These are phyloP conservation scores for Iphiclides podalirius DNA, from an alignment of 2,888 invertebrate genomes.

Conservation along the genomic window DNA sequence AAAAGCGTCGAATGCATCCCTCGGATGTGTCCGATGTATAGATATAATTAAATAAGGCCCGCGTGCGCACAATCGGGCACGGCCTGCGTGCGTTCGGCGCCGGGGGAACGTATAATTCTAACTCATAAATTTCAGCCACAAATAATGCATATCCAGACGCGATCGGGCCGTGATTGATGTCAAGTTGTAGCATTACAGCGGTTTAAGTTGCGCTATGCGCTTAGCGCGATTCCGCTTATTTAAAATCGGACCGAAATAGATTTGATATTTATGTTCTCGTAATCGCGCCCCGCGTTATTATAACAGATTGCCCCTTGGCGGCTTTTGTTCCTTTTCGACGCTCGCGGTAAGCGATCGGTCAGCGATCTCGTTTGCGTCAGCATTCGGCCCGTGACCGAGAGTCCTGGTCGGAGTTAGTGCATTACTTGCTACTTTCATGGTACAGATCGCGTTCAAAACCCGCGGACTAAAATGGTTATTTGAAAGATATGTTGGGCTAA, in stretches of 20 bases:
- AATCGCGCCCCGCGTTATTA: constrained; percentile 7
- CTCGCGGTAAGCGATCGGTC: not conserved
- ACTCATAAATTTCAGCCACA: constrained; percentile 56
- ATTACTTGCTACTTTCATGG: too few relatives aligned
- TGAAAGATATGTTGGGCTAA: too few relatives aligned
- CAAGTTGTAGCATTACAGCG: constrained; percentile 32
- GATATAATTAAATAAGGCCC: constrained; percentile 7
- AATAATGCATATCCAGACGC: constrained; percentile 53
- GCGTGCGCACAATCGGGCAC: constrained; percentile 22
- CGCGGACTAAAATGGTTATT: too few relatives aligned
- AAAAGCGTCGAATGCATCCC: too few relatives aligned
- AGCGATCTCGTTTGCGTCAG: not conserved
- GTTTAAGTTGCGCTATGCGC: constrained; percentile 3
- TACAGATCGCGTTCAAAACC: too few relatives aligned
- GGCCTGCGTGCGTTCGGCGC: constrained; percentile 33
- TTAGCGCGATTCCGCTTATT: constrained; percentile 15
- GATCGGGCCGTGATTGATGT: constrained; percentile 48
- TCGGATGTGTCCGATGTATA: too few relatives aligned
- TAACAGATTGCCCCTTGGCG: constrained; percentile 1
- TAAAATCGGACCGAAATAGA: constrained; percentile 13
- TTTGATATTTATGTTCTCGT: constrained; percentile 16
- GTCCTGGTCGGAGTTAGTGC: too few relatives aligned
- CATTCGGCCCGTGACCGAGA: not conserved
- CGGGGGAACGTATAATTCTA: constrained; percentile 48
- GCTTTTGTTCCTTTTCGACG: not conserved